Evolutionary conservation across 2,113 vertebrate species (phyloP), one percentile per base, ranked within the genome.

Genomic region (Saguinus midas): DNA sequence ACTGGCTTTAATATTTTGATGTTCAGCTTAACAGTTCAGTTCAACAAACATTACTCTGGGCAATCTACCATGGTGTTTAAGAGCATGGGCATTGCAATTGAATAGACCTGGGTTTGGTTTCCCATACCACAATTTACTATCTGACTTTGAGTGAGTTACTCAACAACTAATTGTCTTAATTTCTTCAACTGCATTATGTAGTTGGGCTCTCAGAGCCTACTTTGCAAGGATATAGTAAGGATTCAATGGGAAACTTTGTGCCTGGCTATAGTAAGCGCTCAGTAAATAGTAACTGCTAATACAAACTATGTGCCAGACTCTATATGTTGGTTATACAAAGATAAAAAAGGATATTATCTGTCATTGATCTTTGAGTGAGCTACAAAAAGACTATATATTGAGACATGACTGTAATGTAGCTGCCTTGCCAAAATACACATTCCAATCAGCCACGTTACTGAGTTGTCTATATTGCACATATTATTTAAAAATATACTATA

Each of bases 101-200:
- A 88, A 90, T 93, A 52, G n/a, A 93, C 11, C n/a, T 75, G 52
- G 16, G 25, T 55, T 96, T 87, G 40, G 11, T 91, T 95, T 96
- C 27, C 48, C 7, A 50, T 75, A 57, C 23, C 9, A 81, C 23
- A 64, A 7, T 64, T 87, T 85, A 27, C 29, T 93, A 4, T 76
- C 50, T 90, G 52, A 72, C 55, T 75, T 52, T 79, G 20, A 93
- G 11, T 6, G 17, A 48, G 6, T 85, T 93, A 73, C 6, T 83
- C 21, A 81, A 29, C 9, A 23, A 25, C 32, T 73, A 73, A 23
- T 32, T 61, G 61, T 89, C 32, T 45, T 52, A 57, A 10, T 78
- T 94, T 90, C 10, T 95, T 93, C n/a, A 48, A 5, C 17, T 94
- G 27, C 55, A 50, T 52, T 52, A 52, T 52, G 16, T 3, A 25